Evolutionary conservation across 2,888 invertebrate species (phyloP).

Genomic region (Clivina fossor): DNA sequence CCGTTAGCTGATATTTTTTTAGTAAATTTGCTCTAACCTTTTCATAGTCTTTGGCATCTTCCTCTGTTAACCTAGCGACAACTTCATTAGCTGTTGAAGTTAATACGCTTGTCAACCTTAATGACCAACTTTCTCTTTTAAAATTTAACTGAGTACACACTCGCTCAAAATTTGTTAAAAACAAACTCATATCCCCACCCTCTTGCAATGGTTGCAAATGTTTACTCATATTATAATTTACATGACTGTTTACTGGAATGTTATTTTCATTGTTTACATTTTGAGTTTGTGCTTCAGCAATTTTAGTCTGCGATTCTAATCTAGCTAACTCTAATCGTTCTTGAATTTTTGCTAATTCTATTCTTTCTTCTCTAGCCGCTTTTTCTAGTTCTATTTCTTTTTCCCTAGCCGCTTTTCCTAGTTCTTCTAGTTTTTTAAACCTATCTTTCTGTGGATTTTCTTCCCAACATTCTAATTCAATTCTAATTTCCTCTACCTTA

Average conservation of each 20-base stretch:
- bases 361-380: constrained; percentile 2
- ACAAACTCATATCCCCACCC: constrained; percentile 6
- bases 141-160: constrained; percentile 8
- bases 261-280: neutral
- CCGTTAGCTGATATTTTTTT: constrained; percentile 4
- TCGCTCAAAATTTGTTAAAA: constrained; percentile 13
- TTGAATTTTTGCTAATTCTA: too few relatives aligned
- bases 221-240: constrained; percentile 6
- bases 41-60: constrained; percentile 4
- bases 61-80: neutral
- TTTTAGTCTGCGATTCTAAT: constrained; percentile 1
- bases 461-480: neutral
- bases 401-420: neutral
- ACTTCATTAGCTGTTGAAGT: constrained; percentile 3
- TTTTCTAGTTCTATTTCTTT: neutral
- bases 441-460: constrained; percentile 6
- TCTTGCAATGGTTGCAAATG: constrained; percentile 4
- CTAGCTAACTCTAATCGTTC: constrained; percentile 9
- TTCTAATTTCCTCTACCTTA: neutral
- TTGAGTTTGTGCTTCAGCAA: constrained; percentile 4
- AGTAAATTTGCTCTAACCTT: neutral
- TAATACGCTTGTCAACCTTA: constrained; percentile 3
- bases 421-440: neutral
- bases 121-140: neutral
- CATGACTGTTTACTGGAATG: neutral